Base-by-base conservation (phyloP, 2,797 vertebrate genomes). In the Xiphorhynchus erythropygius region DNA sequence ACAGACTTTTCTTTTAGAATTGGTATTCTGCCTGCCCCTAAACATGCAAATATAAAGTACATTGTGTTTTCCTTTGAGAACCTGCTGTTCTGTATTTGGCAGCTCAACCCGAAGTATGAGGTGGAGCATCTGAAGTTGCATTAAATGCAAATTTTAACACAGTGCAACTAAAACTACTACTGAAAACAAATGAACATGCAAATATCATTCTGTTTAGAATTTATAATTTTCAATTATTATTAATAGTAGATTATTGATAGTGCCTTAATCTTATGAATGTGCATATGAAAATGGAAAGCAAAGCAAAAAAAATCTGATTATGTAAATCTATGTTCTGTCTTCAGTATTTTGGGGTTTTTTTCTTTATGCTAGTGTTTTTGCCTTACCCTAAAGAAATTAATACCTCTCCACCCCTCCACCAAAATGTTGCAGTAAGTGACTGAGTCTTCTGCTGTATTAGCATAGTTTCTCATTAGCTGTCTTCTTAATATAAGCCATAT, bases 1-100 rank as follows among this genome's bases (percentile, higher is more conserved):
- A 46, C 0, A 2, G 42, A n/a, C 25, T 70, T 79, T 37, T 27
- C 24, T 39, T 69, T 60, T 41, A 0, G 2, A 37, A 32, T 56
- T 50, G 30, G 18, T n/a, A n/a, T 27, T 62, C 23, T 62, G n/a
- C 28, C 16, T 84, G 25, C 21, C 12, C 27, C 33, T 52, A 60
- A 75, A 32, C 0, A 0, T 57, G 18, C 65, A 81, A 53, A 13
- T 47, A 23, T 57, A 41, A 94, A 74, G 13, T 33, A 30, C 60
- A 17, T 76, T 85, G 13, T 44, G 4, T 32, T 76, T 56, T 53
- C 17, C 49, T 62, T 56, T 90, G 37, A 75, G 65, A 18, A 25
- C 13, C 24, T 53, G 18, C 22, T 49, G 13, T 56, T 65, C 32
- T 79, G 27, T 56, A 39, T 68, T 71, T 80, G 55, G 12, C 64